phyloP scores from a whole-genome alignment of 2,888 invertebrate genomes.

The Ectropis crepuscularia region DNA sequence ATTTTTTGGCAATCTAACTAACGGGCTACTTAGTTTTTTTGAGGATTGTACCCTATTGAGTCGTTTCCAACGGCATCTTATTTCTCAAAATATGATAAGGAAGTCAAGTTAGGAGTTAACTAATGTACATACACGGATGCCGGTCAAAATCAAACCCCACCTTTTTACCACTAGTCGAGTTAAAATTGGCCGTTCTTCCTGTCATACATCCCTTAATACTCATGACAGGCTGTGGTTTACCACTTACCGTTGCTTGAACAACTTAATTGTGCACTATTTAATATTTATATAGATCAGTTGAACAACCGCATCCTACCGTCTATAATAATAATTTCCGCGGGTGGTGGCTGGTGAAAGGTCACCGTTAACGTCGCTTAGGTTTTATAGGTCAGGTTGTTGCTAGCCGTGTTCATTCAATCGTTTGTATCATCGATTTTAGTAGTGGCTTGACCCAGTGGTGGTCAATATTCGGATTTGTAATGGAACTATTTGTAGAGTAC shows the following conservation, averaged over 20 bases:
- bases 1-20: too few relatives aligned
- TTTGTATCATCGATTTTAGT: too few relatives aligned
- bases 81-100: too few relatives aligned
- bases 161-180: not conserved
- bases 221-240: constrained; percentile 20
- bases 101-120: too few relatives aligned
- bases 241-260: constrained; percentile 7
- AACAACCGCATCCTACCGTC: constrained; percentile 29
- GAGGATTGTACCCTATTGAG: too few relatives aligned
- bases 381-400: constrained; percentile 14
- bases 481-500: too few relatives aligned
- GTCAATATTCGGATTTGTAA: too few relatives aligned
- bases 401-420: not conserved
- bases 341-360: constrained; percentile 21
- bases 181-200: constrained; percentile 8
- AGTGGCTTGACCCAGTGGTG: too few relatives aligned
- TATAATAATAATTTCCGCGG: constrained; percentile 17
- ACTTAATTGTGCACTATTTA: not conserved
- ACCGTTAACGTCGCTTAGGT: not conserved
- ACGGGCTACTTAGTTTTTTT: too few relatives aligned
- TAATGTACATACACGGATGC: too few relatives aligned
- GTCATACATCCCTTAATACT: not conserved
- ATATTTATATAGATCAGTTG: constrained; percentile 14
- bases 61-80: too few relatives aligned
- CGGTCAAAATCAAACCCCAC: too few relatives aligned